Evolutionary conservation across 2,797 vertebrate species (phyloP), one percentile per base, ranked within the genome.

Genomic region (Pipistrellus kuhlii): DNA sequence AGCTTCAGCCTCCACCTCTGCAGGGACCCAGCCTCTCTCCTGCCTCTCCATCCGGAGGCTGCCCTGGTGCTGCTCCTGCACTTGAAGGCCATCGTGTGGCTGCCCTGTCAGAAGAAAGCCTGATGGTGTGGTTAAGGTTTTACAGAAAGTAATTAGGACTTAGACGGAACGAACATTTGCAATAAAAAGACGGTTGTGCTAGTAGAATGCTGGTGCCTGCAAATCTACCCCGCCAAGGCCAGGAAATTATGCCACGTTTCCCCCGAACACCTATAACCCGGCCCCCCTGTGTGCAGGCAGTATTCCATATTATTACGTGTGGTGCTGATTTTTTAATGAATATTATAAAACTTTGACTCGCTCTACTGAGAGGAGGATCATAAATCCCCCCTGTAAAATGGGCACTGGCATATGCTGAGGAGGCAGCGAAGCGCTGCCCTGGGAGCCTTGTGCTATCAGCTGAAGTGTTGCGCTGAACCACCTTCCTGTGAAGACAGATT

Each of bases 291-390:
- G 96, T 92, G 82, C 73, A 90, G 92, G 88, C 94, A 93, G 94
- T 85, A 94, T 96, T 97, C 96, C 80, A 35, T 95, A 96, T 97
- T 96, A 97, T 93, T 97, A 94, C 95, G 81, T 73, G 96, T 94
- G 96, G 96, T 97, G 90, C 94, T 96, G 93, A 84, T 80, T 97
- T 97, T 97, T 97, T 97, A 97, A 97, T 97, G 96, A 96, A 96
- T 97, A 96, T 96, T 97, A 97, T 96, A 97, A 97, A 97, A 97
- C 95, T 97, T 96, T 87, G 95, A 86, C 95, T 95, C 38, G 10
- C 90, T 96, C 59, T 96, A 90, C 93, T 94, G 90, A 96, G 93
- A 77, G 85, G 78, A 95, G 76, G 85, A 82, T 77, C 96, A 92
- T 97, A 97, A 97, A 97, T 97, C 57, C 90, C 91, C 84, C 81